Base-by-base conservation (phyloP, 53 echinoderm and acorn worm genomes). In the Mesocentrotus franciscanus region DNA sequence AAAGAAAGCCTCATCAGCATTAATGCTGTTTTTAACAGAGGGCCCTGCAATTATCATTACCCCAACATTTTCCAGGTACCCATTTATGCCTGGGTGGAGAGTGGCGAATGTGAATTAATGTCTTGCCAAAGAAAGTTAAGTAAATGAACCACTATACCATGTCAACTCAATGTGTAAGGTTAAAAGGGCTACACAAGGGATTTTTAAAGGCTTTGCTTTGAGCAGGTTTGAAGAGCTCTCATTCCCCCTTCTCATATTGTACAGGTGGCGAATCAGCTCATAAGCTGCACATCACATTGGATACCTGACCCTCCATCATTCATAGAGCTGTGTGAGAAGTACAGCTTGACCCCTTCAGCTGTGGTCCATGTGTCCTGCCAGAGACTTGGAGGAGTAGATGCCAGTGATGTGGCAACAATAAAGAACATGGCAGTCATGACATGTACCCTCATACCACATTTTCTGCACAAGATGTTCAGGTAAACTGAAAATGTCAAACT, bases 401-500 rank as follows among this genome's bases (percentile, higher is more conserved):
- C n/a, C 10, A 9, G 10, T 10, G 87, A 87, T 57, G 59, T n/a
- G 14, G 87, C 56, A n/a, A 87, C 0, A 57, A 58, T 87, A 11
- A 87, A 87, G 58, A 87, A 87, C 29, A 87, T 87, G 87, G 58
- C 87, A 10, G 87, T 87, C 58, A 56, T 87, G 58, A 87, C 87
- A 9, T 87, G 58, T 87, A 57, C 87, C 56, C 87, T 87, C 27
- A 87, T 87, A 57, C 87, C 87, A 58, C 87, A 87, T 27, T 87
- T 87, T 12, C n/a, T 87, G 58, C 87, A 58, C 56, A 87, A 87
- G 58, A 87, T 87, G 87, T 87, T 57, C 87, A 87, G 87, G 87
- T 87, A 81, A 7, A 27, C 39, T 81, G 12, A 20, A 42, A 20
- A 14, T 81, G 42, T 39, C 20, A 20, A 18, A 81, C 18, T 39